These are phyloP conservation scores for Sus cebifrons DNA, from an alignment of 2,797 vertebrate species.

Conservation along the genomic window DNA sequence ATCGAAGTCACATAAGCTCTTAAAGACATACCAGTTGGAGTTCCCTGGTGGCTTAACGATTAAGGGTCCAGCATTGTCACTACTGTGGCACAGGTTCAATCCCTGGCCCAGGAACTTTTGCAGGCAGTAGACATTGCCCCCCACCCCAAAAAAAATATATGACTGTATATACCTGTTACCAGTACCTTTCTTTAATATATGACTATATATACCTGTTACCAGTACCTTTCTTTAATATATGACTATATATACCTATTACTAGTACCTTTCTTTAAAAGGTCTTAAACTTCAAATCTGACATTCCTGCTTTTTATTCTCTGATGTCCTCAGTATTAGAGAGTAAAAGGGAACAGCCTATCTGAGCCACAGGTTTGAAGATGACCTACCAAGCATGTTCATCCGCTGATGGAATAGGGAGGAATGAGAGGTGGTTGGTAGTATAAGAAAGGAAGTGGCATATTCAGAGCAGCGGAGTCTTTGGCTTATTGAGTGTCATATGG, in stretches of 20 bases:
- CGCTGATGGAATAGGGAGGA: slow-evolving; percentile 10
- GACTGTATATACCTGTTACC: background rate
- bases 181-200: background rate
- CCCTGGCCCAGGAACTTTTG: no score
- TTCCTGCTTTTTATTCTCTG: slow-evolving; percentile 51
- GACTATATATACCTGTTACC: background rate
- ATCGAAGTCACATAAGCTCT: slow-evolving; percentile 5
- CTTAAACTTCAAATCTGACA: slow-evolving; percentile 55
- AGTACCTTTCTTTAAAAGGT: background rate
- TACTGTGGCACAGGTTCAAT: no score
- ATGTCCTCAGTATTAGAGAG: slow-evolving; percentile 23
- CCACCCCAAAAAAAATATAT: no score
- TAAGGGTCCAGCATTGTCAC: no score
- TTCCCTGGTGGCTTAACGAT: no score
- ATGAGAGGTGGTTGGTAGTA: background rate
- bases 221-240: background rate
- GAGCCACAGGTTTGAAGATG: slow-evolving; percentile 30
- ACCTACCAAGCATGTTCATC: slow-evolving; percentile 26
- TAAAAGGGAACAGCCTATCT: slow-evolving; percentile 11
- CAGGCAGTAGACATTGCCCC: no score
- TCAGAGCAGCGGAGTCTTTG: slow-evolving; percentile 8
- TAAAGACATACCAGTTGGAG: background rate
- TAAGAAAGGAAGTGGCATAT: slow-evolving; percentile 23
- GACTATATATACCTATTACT: no score
- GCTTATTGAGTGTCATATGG: background rate